Percentiles rank a stretch among this genome's conserved stretches.
These are phyloP conservation scores for Sorex maritimensis DNA, from an alignment of 2,797 vertebrate genomes.

Conservation along the genomic window DNA sequence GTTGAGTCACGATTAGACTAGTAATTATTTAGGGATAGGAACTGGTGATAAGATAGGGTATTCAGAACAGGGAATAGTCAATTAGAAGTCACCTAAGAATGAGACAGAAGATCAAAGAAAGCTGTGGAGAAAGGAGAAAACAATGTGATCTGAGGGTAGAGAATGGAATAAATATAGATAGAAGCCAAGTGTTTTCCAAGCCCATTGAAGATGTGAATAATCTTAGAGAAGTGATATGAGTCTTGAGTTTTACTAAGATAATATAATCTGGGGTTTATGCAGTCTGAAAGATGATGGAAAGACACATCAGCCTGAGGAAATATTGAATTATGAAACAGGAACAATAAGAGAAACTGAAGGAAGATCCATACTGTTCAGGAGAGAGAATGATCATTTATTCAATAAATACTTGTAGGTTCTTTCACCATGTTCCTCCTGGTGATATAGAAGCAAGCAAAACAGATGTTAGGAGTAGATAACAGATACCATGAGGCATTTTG, in stretches of 20 bases:
- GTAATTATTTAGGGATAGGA: neutral
- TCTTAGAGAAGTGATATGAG: neutral
- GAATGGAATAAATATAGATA: neutral
- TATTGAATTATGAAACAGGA: slow-evolving; percentile 25
- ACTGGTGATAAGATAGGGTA: neutral
- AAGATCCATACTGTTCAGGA: neutral
- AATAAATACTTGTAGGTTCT: neutral
- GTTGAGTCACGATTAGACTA: slow-evolving; percentile 11
- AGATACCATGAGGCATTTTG: slow-evolving; percentile 9
- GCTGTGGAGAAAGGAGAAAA: neutral
- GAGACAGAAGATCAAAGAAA: neutral
- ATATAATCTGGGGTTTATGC: neutral
- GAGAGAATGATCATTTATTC: neutral
- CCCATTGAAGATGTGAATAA: slow-evolving; percentile 10
- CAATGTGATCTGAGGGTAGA: neutral
- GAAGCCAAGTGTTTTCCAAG: neutral
- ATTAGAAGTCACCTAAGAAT: slow-evolving; percentile 1
- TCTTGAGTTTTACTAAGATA: slow-evolving; percentile 42
- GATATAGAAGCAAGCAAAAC: neutral
- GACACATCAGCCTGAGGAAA: neutral
- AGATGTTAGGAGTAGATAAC: slow-evolving; percentile 17
- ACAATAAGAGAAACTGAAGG: neutral
- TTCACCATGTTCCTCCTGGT: neutral
- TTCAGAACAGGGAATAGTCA: neutral
- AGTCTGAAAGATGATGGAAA: slow-evolving; percentile 1